Percentiles rank a stretch among this genome's conserved stretches.
Evolutionary conservation across 2,888 invertebrate species (phyloP).

Genomic region (Belgica antarctica): DNA sequence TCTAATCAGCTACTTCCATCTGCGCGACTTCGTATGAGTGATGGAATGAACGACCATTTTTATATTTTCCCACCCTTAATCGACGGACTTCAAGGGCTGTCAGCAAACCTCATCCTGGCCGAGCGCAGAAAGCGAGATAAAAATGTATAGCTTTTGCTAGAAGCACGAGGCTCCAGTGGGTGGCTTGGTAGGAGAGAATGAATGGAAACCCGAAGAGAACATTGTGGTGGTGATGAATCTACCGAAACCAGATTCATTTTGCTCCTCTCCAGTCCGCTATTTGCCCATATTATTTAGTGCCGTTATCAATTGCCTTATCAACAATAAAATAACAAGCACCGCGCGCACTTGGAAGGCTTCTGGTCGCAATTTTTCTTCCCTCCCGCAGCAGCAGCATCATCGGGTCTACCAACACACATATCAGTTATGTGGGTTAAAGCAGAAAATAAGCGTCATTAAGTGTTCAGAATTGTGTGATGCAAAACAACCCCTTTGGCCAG

Average conservation of each 20-base stretch:
- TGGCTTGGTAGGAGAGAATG: conserved; percentile 4
- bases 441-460: not conserved
- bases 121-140: conserved; percentile 4
- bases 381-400: too few relatives aligned
- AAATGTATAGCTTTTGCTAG: conserved; percentile 8
- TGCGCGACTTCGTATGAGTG: conserved; percentile 26
- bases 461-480: not conserved
- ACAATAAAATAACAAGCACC: conserved; percentile 26
- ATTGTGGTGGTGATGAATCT: not conserved
- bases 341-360: not conserved
- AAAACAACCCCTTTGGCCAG: not conserved
- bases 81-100: conserved; percentile 2
- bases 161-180: not conserved
- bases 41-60: conserved; percentile 37
- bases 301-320: conserved; percentile 43
- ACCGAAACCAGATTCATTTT: conserved; percentile 1
- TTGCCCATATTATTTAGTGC: conserved; percentile 33
- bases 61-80: not conserved
- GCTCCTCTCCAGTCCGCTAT: conserved; percentile 14
- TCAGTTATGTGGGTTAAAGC: not conserved
- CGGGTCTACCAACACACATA: not conserved
- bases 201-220: conserved; percentile 8
- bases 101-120: not conserved
- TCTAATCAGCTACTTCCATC: conserved; percentile 12
- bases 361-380: not conserved